Conservation (phyloP, 2,888 invertebrate species). For the Scaptomyza reducta region DNA sequence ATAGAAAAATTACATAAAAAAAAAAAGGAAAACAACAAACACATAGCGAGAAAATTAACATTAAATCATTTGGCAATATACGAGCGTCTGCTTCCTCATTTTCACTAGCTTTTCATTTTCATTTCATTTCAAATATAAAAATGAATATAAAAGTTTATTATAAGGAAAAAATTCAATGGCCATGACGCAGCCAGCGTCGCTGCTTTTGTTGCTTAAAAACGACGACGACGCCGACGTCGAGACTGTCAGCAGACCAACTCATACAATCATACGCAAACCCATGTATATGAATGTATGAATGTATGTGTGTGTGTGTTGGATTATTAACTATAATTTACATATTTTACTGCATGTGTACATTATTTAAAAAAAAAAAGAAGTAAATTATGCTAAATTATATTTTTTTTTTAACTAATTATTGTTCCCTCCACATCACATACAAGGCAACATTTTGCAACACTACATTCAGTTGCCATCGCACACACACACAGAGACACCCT, state of each 20-base stretch:
- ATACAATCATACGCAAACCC: constrained; percentile 15
- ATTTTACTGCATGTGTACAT: constrained; percentile 27
- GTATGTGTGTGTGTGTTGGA: constrained; percentile 1
- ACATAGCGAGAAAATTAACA: constrained; percentile 37
- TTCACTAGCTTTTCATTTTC: constrained; percentile 62
- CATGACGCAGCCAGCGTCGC: constrained; percentile 71
- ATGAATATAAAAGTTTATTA: constrained; percentile 49
- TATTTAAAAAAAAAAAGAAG: constrained; percentile 43
- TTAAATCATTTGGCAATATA: constrained; percentile 42
- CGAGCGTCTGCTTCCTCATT: constrained; percentile 50
- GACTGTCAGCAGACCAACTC: constrained; percentile 59
- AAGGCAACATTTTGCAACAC: constrained; percentile 59
- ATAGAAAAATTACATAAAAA: constrained; percentile 45
- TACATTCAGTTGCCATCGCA: constrained; percentile 47
- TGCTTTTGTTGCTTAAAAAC: constrained; percentile 47
- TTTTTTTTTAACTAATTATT: constrained; percentile 71
- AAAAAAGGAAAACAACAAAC: constrained; percentile 10
- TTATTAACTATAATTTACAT: constrained; percentile 48
- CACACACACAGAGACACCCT: constrained; percentile 35
- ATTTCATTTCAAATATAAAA: constrained; percentile 50
- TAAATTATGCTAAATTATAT: constrained; percentile 67
- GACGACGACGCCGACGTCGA: constrained; percentile 14
- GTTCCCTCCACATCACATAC: constrained; percentile 29
- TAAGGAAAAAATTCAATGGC: constrained; percentile 77
- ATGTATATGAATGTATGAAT: not conserved